Evolutionary conservation across 2,113 vertebrate genomes (phyloP).

Genomic region (Parus major): DNA sequence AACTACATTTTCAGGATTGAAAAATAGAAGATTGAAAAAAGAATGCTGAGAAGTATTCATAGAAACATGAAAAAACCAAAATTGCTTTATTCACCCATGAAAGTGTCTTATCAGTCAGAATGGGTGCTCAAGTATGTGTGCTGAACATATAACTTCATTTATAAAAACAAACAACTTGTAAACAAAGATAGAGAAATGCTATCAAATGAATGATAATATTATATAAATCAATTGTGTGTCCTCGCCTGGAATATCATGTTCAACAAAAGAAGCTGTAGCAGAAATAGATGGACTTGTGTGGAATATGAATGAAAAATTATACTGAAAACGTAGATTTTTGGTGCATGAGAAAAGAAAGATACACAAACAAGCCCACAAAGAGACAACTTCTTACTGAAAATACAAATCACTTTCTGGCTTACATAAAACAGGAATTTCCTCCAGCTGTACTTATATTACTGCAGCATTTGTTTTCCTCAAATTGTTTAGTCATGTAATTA

Average conservation of each 20-base stretch:
- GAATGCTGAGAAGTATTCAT: background rate
- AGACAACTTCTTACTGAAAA: background rate
- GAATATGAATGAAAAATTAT: background rate
- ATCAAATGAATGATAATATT: background rate
- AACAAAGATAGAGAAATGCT: background rate
- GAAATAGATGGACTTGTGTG: background rate
- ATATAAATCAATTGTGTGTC: background rate
- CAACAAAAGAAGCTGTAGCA: background rate
- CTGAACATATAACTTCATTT: background rate
- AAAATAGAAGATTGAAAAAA: background rate
- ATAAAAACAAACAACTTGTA: background rate
- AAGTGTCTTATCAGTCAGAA: background rate
- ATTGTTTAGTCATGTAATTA: background rate
- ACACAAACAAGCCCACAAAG: background rate
- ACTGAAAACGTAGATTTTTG: background rate
- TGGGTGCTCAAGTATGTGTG: background rate
- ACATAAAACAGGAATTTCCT: background rate
- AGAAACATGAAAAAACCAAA: background rate
- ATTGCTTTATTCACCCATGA: background rate
- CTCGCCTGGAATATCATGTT: background rate
- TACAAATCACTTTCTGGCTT: background rate
- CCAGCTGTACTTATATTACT: background rate
- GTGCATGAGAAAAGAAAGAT: background rate
- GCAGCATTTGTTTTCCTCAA: background rate
- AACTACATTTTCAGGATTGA: background rate